Evolutionary conservation across 2,113 vertebrate genomes (phyloP).

Genomic region (Hiodon tergisus): DNA sequence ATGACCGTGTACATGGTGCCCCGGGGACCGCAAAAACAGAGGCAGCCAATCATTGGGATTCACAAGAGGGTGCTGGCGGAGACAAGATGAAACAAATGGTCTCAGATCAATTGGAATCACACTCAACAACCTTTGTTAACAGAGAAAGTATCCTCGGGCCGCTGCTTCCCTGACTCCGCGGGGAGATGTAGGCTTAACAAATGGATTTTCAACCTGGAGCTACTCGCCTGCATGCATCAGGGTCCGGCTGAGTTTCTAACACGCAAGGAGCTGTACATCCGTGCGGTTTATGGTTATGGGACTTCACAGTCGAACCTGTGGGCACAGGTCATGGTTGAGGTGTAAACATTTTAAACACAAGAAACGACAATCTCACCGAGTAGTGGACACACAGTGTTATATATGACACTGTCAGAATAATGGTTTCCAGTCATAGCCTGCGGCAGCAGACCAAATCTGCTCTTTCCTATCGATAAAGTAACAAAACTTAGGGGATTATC

Average conservation of each 20-base stretch:
- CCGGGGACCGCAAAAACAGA: not conserved
- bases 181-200: constrained; percentile 32
- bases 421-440: no score
- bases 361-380: not conserved
- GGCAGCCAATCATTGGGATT: constrained; percentile 2
- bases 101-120: constrained; percentile 39
- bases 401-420: not conserved
- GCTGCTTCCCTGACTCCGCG: constrained; percentile 2
- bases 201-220: constrained; percentile 34
- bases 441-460: no score
- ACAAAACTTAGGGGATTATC: no score
- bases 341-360: not conserved
- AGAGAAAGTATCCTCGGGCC: constrained; percentile 26
- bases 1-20: not conserved
- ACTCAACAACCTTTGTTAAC: constrained; percentile 24
- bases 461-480: no score
- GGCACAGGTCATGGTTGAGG: not conserved
- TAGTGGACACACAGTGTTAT: not conserved
- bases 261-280: constrained; percentile 8
- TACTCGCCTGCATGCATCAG: constrained; percentile 3
- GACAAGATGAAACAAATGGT: constrained; percentile 30
- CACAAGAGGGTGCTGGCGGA: constrained; percentile 13
- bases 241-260: not conserved
- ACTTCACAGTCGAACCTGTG: constrained; percentile 8
- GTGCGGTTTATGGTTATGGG: constrained; percentile 23